Percentiles rank a stretch among this genome's conserved stretches.
phyloP scores from a whole-genome alignment of 2,888 invertebrate species.

The Drosophila phalerata region DNA sequence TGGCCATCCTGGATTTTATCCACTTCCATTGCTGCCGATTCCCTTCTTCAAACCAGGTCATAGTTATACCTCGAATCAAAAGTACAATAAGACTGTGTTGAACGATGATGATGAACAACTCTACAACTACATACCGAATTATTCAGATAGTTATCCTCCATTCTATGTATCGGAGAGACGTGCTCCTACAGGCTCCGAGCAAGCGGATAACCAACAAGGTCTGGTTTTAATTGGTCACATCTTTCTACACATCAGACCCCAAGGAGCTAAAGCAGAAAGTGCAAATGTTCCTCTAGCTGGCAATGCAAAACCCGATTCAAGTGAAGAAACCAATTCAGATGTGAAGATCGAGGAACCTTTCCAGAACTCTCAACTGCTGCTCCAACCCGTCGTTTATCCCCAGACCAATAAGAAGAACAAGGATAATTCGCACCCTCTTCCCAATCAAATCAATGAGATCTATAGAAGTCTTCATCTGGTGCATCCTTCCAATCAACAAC shows the following conservation, averaged over 20 bases:
- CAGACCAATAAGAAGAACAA: constrained; percentile 3
- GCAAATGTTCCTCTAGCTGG: background rate
- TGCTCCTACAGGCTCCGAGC: background rate
- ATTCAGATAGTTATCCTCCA: background rate
- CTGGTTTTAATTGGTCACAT: constrained; percentile 49
- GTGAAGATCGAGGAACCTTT: constrained; percentile 15
- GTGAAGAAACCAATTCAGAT: background rate
- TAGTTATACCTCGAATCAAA: background rate
- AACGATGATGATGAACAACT: constrained; percentile 8
- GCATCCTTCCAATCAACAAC: constrained; percentile 44
- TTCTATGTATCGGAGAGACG: constrained; percentile 31
- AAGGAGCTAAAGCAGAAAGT: background rate
- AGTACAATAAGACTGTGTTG: background rate
- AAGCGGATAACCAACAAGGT: constrained; percentile 3
- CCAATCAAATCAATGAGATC: constrained; percentile 39
- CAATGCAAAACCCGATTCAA: background rate
- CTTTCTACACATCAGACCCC: constrained; percentile 36
- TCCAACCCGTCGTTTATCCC: constrained; percentile 47
- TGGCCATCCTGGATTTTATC: constrained; percentile 20
- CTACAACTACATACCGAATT: constrained; percentile 25
- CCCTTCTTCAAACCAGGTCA: constrained; percentile 48
- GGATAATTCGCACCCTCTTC: background rate
- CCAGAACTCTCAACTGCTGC: constrained; percentile 39
- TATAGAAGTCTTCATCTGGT: constrained; percentile 40
- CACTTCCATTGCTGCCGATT: constrained; percentile 58